Conservation (phyloP, 53 echinoderm and acorn worm species). For the Arbacia lixula region DNA sequence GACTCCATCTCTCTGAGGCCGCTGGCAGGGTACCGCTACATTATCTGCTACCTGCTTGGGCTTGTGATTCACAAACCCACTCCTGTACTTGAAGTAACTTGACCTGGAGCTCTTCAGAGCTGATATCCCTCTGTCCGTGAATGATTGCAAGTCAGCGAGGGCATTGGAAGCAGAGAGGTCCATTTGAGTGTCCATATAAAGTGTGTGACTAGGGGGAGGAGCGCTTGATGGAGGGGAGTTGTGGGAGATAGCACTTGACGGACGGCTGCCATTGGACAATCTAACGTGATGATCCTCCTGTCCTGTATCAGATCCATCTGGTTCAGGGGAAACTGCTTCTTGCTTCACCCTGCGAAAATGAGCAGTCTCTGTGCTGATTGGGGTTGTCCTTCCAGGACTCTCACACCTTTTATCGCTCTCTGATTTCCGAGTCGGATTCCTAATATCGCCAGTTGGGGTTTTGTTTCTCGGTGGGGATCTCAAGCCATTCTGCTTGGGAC, state of each 20-base stretch:
- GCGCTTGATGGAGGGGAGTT: slow-evolving; percentile 14
- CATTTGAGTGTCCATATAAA: slow-evolving; percentile 18
- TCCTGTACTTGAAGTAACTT: slow-evolving; percentile 44
- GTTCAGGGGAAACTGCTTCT: slow-evolving; percentile 30
- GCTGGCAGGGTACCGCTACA: neutral
- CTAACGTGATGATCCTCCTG: neutral
- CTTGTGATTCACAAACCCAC: slow-evolving; percentile 18
- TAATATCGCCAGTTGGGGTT: too few species aligned
- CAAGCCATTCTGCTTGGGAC: neutral
- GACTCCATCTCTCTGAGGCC: slow-evolving; percentile 44
- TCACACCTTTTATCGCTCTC: too few species aligned
- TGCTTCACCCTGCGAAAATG: neutral
- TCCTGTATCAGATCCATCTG: slow-evolving; percentile 12
- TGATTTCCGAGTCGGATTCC: too few species aligned
- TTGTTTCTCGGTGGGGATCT: neutral
- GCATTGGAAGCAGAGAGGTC: slow-evolving; percentile 29
- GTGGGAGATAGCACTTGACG: neutral
- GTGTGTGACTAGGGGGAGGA: neutral
- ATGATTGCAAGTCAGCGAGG: slow-evolving; percentile 31
- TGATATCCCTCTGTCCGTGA: slow-evolving; percentile 36
- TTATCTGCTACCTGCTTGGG: neutral
- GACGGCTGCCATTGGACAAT: slow-evolving; percentile 35
- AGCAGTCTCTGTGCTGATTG: neutral
- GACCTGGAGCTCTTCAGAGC: slow-evolving; percentile 42
- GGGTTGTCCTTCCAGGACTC: neutral